Percentiles rank a stretch among this genome's conserved stretches.
These are phyloP conservation scores for Mionectes olivaceus DNA, from an alignment of 2,797 vertebrate species.

Conservation along the genomic window DNA sequence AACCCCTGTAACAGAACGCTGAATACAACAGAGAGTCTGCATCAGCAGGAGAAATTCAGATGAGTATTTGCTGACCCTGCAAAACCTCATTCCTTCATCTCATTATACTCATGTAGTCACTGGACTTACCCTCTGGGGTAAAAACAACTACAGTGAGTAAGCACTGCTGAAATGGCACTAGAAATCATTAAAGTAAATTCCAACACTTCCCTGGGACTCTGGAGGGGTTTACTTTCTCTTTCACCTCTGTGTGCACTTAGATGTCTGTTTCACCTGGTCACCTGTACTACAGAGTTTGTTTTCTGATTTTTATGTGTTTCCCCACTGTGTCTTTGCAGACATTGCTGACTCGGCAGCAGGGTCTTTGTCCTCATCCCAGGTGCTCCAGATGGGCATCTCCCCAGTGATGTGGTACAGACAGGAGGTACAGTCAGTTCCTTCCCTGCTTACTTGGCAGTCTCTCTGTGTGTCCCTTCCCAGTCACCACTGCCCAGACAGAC, in stretches of 20 bases:
- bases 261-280: fast-evolving
- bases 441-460: fast-evolving
- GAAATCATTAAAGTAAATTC: background rate
- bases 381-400: fast-evolving
- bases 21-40: background rate
- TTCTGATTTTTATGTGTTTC: background rate
- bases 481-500: background rate
- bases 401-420: fast-evolving
- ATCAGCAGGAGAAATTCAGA: constrained; percentile 10
- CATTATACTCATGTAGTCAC: background rate
- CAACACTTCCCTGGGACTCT: background rate
- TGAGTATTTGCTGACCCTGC: background rate
- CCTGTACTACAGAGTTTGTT: fast-evolving
- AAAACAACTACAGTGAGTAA: background rate
- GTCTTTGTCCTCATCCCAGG: fast-evolving
- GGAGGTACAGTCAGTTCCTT: fast-evolving
- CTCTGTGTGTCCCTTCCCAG: background rate
- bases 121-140: background rate
- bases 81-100: background rate
- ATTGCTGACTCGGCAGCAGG: fast-evolving
- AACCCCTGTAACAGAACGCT: fast-evolving
- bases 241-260: background rate
- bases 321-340: background rate
- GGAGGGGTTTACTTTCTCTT: background rate
- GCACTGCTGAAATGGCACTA: background rate